Evolutionary conservation across 2,888 invertebrate genomes (phyloP), one percentile per base, ranked within the genome.

Genomic region (Hirtodrosophila alboralis): DNA sequence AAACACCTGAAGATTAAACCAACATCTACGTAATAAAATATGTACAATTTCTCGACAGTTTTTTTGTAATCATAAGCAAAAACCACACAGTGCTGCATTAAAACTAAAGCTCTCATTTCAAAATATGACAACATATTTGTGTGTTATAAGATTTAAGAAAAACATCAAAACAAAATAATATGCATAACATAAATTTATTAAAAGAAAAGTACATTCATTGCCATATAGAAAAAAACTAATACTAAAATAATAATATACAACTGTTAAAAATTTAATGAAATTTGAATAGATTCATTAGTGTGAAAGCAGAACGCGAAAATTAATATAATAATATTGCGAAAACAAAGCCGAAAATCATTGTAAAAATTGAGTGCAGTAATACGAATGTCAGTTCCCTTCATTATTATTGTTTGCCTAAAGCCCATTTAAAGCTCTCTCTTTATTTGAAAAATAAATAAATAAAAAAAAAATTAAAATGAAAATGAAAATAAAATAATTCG

Each of bases 231-330:
- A 48, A 52, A 33, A 65, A 44, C 23, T 59, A 43, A 49, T 45
- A 37, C 27, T 44, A 41, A 48, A 52, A 38, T 36, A 26, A 52
- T 34, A 44, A 43, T 23, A 48, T 52, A 56, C 31, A 62, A 61
- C 51, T 80, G 80, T 84, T 76, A 51, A 60, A 51, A 54, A 48
- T 64, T 60, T 53, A 72, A 71, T 79, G 53, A 79, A 62, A 75
- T 68, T 83, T 56, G 49, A 79, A 76, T 72, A 76, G 69, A 85
- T 69, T 74, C 75, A 70, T 76, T 84, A 84, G 84, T 43, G 57
- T 60, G 48, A 71, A 65, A 68, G 30, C 27, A 21, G 34, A 56
- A 43, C 36, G 34, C 26, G 21, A 59, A 64, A 59, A 59, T 48
- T 65, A 65, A 58, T 61, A 69, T 57, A 53, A 48, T 8, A 45